Percentiles rank a stretch among this genome's conserved stretches.
These are phyloP conservation scores for Bellardia bayeri DNA, from an alignment of 2,888 invertebrate species.

Conservation along the genomic window DNA sequence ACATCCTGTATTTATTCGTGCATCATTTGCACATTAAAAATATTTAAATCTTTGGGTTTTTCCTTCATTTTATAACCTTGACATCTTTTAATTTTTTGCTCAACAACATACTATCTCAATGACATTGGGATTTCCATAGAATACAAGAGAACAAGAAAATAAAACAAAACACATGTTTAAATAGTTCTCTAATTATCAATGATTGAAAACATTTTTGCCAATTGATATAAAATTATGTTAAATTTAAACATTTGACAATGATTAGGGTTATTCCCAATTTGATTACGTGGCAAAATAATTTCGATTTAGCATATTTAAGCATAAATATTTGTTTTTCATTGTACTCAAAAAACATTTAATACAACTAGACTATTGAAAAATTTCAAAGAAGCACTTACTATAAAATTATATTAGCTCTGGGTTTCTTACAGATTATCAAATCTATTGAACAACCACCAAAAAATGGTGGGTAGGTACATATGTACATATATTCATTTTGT, in stretches of 20 bases:
- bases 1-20: constrained; percentile 5
- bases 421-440: too few species aligned
- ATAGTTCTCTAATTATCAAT: constrained; percentile 24
- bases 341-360: too few species aligned
- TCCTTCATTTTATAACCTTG: constrained; percentile 14
- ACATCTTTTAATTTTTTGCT: constrained; percentile 1
- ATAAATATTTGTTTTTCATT: too few species aligned
- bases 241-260: constrained; percentile 8
- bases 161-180: constrained; percentile 2
- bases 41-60: neutral
- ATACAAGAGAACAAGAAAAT: neutral
- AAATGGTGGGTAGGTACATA: too few species aligned
- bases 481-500: too few species aligned
- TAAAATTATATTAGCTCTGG: too few species aligned
- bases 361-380: too few species aligned
- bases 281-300: neutral
- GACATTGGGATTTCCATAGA: neutral
- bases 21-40: constrained; percentile 19
- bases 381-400: too few species aligned
- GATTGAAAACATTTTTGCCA: constrained; percentile 12
- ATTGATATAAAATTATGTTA: constrained; percentile 12
- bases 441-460: too few species aligned
- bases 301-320: too few species aligned
- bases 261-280: neutral
- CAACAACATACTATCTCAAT: constrained; percentile 12